These are phyloP conservation scores for Palythoa caribaeorum DNA, from an alignment of 92 coral and sea anemone genomes.

Conservation along the genomic window DNA sequence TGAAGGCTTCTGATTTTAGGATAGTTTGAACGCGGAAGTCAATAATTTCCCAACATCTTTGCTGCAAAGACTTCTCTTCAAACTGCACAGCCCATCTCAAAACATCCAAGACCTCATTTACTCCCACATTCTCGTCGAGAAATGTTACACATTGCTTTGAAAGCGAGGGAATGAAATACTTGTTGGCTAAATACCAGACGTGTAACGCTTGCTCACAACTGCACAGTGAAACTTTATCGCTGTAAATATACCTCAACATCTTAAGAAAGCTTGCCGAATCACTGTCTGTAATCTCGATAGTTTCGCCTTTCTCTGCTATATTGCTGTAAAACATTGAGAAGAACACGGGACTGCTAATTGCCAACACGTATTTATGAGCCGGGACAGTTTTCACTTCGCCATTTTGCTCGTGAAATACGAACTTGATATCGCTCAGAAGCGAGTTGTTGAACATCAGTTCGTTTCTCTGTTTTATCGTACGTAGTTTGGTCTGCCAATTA, in stretches of 20 bases:
- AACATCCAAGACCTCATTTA: conserved; percentile 21
- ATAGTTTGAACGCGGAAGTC: conserved; percentile 16
- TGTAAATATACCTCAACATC: conserved; percentile 31
- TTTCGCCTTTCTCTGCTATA: conserved; percentile 26
- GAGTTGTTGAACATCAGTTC: conserved; percentile 16
- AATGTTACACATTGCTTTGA: neutral
- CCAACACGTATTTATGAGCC: conserved; percentile 34
- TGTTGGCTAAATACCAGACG: conserved; percentile 24
- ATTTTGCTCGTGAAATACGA: conserved; percentile 2
- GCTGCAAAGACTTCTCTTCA: conserved; percentile 1
- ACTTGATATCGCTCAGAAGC: conserved; percentile 31
- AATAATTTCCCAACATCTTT: conserved; percentile 10
- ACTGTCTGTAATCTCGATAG: conserved; percentile 28
- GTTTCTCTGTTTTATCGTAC: neutral
- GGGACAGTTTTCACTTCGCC: conserved; percentile 29
- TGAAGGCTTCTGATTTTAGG: conserved; percentile 16
- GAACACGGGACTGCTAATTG: conserved; percentile 42
- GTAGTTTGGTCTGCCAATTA: conserved; percentile 25
- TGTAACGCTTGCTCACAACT: neutral
- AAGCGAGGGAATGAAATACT: conserved; percentile 39
- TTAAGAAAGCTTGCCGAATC: conserved; percentile 20
- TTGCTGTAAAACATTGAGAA: conserved; percentile 31
- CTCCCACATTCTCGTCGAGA: conserved; percentile 12
- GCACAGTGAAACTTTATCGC: neutral
- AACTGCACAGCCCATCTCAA: neutral